A percentile compares a stretch with the other conserved stretches of the same genome.
Conservation (phyloP, 1,140 invertebrate species). For the Ips nitidus region DNA sequence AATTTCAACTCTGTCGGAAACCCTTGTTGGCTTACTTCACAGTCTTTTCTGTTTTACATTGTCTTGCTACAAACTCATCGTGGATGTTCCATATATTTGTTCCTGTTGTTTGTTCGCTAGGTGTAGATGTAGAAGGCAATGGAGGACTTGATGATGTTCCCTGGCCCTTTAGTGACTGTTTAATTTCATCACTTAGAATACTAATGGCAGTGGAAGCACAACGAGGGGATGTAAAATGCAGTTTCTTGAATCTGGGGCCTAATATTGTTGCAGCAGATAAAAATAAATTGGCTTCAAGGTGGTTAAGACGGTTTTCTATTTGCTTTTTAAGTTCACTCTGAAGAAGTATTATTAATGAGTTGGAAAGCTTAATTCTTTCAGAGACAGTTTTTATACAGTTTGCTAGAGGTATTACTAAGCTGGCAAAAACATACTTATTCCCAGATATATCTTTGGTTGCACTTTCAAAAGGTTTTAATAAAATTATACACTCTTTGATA, state of each 20-base stretch:
- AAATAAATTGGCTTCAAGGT: constrained; percentile 11
- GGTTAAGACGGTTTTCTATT: constrained; percentile 13
- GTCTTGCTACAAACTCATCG: constrained; percentile 7
- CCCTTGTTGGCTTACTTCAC: background rate
- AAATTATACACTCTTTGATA: constrained; percentile 8
- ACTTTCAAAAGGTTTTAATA: constrained; percentile 8
- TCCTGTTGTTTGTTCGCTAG: background rate
- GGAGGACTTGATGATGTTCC: background rate
- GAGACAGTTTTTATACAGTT: constrained; percentile 16
- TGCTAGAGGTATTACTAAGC: constrained; percentile 18
- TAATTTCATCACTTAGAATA: constrained; percentile 6
- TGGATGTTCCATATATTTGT: background rate
- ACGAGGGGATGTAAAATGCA: constrained; percentile 14
- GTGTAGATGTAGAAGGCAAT: background rate
- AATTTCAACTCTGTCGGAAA: constrained; percentile 13
- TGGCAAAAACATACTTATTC: constrained; percentile 12
- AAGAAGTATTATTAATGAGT: background rate
- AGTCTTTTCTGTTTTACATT: too few species aligned
- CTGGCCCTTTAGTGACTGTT: background rate
- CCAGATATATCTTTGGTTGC: constrained; percentile 16
- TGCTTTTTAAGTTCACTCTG: constrained; percentile 11
- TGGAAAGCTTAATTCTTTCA: background rate
- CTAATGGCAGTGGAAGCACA: constrained; percentile 5
- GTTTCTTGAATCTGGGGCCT: constrained; percentile 29
- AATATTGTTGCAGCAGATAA: constrained; percentile 18